Percentiles rank a stretch among this genome's conserved stretches.
phyloP scores from a whole-genome alignment of 2,113 vertebrate genomes.

The Poecile atricapillus region DNA sequence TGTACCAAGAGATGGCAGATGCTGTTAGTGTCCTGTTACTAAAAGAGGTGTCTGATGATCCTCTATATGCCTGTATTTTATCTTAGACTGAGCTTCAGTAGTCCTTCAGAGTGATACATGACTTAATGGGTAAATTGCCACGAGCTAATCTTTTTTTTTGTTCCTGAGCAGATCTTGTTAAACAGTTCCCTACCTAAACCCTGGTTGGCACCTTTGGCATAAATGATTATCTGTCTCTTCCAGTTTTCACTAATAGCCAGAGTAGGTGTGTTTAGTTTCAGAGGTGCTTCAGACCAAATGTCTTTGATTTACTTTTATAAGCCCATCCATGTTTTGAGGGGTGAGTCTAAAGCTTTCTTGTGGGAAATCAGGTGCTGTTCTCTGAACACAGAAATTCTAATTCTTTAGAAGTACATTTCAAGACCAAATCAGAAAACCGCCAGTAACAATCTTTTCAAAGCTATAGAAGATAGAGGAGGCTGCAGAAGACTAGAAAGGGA shows the following conservation, averaged over 20 bases:
- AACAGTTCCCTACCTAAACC: neutral
- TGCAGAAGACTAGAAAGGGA: neutral
- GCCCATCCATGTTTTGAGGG: neutral
- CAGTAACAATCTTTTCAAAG: neutral
- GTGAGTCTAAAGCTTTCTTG: neutral
- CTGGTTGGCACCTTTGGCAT: neutral
- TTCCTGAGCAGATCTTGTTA: neutral
- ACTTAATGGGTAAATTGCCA: neutral
- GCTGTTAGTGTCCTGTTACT: neutral
- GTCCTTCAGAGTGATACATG: neutral
- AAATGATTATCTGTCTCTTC: neutral
- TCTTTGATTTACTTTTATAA: neutral
- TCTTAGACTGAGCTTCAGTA: neutral
- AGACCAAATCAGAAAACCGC: neutral
- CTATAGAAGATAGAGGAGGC: neutral
- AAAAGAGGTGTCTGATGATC: neutral
- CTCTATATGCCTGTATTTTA: neutral
- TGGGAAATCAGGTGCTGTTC: neutral
- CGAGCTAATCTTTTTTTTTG: neutral
- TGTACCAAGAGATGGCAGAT: neutral
- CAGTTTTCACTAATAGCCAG: neutral
- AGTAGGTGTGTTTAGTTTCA: neutral
- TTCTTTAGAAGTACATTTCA: neutral
- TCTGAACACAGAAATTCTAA: neutral
- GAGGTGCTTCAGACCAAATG: neutral